Conservation (phyloP, 2,888 invertebrate genomes). For the Papilio demoleus region DNA sequence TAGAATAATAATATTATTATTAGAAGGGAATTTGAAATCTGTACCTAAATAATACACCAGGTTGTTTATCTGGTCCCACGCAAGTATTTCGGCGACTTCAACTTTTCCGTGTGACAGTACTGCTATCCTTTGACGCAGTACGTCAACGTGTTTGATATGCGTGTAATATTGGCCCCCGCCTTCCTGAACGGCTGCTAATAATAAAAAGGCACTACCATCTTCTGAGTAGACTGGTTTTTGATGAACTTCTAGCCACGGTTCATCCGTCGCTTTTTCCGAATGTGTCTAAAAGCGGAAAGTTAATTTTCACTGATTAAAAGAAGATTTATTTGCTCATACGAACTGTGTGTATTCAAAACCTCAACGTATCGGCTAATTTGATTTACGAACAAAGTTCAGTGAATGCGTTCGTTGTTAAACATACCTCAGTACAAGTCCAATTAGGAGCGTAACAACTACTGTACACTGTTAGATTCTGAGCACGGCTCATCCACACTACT, state of each 20-base stretch:
- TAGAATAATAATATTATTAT: not conserved
- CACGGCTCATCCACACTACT: constrained; percentile 96
- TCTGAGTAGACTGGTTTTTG: constrained; percentile 93
- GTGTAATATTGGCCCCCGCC: constrained; percentile 93
- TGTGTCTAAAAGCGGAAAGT: constrained; percentile 84
- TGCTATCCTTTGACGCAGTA: constrained; percentile 91
- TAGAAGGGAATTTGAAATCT: constrained; percentile 22
- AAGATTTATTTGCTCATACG: not conserved
- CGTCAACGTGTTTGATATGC: constrained; percentile 94
- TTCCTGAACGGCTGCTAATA: constrained; percentile 92
- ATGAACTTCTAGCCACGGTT: constrained; percentile 93
- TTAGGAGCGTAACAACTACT: constrained; percentile 92
- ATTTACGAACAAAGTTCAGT: constrained; percentile 1
- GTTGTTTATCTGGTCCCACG: constrained; percentile 93
- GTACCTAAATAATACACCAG: constrained; percentile 88
- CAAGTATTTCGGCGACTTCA: constrained; percentile 91
- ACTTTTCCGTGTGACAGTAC: constrained; percentile 94
- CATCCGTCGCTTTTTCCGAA: constrained; percentile 91
- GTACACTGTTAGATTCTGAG: constrained; percentile 95
- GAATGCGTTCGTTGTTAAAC: constrained; percentile 3
- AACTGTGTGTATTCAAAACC: constrained; percentile 3
- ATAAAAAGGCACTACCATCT: constrained; percentile 92
- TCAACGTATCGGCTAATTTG: not conserved
- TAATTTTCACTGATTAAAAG: not conserved
- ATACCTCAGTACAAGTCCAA: constrained; percentile 93